Conservation (phyloP, 2,113 vertebrate genomes). For the Rhinolophus ferrumequinum region DNA sequence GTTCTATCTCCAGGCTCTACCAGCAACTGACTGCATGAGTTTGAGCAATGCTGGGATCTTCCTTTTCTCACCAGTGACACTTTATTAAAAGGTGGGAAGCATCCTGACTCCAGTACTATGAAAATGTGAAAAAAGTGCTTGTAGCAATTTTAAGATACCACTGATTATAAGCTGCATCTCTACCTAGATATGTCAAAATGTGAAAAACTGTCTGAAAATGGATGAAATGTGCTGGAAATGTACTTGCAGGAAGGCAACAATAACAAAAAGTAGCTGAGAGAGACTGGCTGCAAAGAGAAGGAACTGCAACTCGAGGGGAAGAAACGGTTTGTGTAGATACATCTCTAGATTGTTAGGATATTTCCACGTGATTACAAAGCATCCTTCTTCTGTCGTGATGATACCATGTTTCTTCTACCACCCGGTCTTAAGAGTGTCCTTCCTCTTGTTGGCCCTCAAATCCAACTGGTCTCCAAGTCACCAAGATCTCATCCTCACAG, state of each 20-base stretch:
- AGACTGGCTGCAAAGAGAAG: not conserved
- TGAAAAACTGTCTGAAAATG: not conserved
- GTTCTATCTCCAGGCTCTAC: not conserved
- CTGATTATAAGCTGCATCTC: not conserved
- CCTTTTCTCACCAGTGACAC: not conserved
- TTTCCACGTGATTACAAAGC: not conserved
- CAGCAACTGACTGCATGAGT: not conserved
- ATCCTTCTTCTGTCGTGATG: not conserved
- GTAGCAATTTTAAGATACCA: not conserved
- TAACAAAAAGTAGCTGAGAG: not conserved
- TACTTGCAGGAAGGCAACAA: not conserved
- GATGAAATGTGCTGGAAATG: not conserved
- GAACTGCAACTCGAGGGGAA: not conserved
- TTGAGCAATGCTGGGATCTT: not conserved
- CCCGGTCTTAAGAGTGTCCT: not conserved
- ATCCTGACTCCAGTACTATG: not conserved
- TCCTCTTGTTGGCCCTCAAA: not conserved
- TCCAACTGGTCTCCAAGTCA: not conserved
- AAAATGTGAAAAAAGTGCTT: not conserved
- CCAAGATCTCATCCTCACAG: not conserved
- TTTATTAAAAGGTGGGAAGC: not conserved
- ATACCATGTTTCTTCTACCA: not conserved
- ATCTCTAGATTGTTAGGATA: not conserved
- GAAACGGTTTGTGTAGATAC: not conserved
- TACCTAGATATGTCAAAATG: not conserved